Conservation (phyloP, 2,113 vertebrate species). For the Campylomormyrus numenius region DNA sequence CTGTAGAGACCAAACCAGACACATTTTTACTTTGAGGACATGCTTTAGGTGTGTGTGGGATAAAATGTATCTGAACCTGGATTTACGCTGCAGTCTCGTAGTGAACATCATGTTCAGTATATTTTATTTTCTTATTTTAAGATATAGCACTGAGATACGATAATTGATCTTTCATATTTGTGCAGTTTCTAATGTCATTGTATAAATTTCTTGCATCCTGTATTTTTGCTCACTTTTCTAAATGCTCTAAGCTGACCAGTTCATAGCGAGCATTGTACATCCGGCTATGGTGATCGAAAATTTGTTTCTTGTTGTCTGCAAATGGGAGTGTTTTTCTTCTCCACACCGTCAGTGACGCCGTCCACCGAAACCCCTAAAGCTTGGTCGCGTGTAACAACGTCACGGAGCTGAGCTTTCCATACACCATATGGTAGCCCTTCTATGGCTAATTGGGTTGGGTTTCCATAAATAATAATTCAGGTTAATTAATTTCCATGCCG, state of each 20-base stretch:
- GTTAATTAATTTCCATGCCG: conserved; percentile 11
- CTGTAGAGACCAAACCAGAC: background rate
- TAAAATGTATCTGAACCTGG: background rate
- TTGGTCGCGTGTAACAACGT: background rate
- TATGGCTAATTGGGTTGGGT: conserved; percentile 1
- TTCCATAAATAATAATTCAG: conserved; percentile 9
- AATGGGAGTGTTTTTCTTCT: background rate
- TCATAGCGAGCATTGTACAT: background rate
- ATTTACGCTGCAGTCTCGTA: background rate
- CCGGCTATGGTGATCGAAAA: background rate
- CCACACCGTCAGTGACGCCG: background rate
- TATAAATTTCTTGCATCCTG: background rate
- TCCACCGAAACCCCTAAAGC: background rate
- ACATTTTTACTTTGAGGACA: background rate
- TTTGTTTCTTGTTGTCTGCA: background rate
- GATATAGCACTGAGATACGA: background rate
- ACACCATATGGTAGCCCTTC: background rate
- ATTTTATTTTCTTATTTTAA: background rate
- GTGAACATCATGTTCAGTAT: background rate
- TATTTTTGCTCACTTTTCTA: background rate
- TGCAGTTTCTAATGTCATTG: background rate
- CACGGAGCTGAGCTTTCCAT: background rate
- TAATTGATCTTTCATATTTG: background rate
- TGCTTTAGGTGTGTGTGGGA: background rate
- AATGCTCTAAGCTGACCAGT: background rate